Evolutionary conservation across 2,113 vertebrate species (phyloP).

Genomic region (Mungos mungo): DNA sequence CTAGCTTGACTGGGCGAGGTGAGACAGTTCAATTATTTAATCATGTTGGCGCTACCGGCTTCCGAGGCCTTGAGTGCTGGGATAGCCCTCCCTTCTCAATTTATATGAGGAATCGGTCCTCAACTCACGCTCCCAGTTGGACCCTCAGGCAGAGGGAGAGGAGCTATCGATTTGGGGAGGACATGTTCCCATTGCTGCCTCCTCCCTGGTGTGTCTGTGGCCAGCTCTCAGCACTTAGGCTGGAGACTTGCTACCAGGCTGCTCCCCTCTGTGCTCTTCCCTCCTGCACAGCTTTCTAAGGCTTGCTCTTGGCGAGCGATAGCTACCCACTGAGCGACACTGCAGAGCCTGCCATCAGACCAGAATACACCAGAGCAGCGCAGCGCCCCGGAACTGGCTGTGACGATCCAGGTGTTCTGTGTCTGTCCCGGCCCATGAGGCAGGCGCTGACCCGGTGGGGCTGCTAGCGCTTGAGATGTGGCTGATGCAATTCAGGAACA

Average conservation of each 20-base stretch:
- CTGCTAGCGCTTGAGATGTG: neutral
- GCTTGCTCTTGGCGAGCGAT: neutral
- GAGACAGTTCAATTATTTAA: conserved; percentile 84
- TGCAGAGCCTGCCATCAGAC: neutral
- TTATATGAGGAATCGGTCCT: conserved; percentile 61
- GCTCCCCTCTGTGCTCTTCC: neutral
- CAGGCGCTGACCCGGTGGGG: neutral
- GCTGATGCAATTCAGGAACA: too few relatives aligned
- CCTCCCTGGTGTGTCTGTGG: neutral
- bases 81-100: conserved; percentile 63
- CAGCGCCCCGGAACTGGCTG: rapidly evolving
- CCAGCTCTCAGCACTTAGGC: neutral
- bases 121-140: conserved; percentile 28
- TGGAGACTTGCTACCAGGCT: neutral
- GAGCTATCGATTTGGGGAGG: conserved; percentile 40
- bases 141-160: neutral
- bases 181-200: neutral
- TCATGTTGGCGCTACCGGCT: conserved; percentile 65
- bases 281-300: neutral
- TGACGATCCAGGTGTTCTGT: rapidly evolving
- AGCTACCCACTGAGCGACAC: neutral
- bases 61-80: conserved; percentile 56
- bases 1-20: conserved; percentile 79
- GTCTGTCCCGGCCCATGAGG: neutral
- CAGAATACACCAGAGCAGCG: rapidly evolving